A percentile compares a stretch with the other conserved stretches of the same genome.
Evolutionary conservation across 92 coral and sea anemone species (phyloP).

Genomic region (Zoanthus sansibaricus): DNA sequence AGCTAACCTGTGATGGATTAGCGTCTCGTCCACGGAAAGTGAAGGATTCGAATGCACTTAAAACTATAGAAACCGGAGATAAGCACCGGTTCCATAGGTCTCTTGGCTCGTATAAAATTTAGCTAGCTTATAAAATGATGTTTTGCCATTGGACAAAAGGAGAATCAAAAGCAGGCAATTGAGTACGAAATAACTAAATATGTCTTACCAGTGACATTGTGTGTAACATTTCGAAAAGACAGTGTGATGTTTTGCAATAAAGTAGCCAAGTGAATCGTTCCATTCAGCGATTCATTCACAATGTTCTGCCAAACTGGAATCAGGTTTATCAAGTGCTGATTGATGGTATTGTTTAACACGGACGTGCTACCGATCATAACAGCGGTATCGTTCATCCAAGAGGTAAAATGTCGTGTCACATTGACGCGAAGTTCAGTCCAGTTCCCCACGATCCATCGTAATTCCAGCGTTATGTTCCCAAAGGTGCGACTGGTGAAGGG

Average conservation of each 20-base stretch:
- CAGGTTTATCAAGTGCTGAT: slow-evolving; percentile 54
- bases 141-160: too few species aligned
- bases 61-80: too few species aligned
- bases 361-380: slow-evolving; percentile 53
- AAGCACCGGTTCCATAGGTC: too few species aligned
- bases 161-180: too few species aligned
- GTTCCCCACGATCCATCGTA: slow-evolving; percentile 16
- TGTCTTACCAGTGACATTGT: slow-evolving; percentile 57
- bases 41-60: too few species aligned
- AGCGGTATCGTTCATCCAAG: slow-evolving; percentile 42
- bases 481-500: slow-evolving; percentile 43
- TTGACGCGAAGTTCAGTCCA: slow-evolving; percentile 41
- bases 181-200: too few species aligned
- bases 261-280: slow-evolving; percentile 45
- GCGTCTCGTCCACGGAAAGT: too few species aligned
- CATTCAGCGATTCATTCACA: slow-evolving; percentile 54
- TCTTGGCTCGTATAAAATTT: too few species aligned
- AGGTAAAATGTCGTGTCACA: slow-evolving; percentile 49
- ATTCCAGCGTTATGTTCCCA: slow-evolving; percentile 36
- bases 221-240: slow-evolving; percentile 63
- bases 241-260: slow-evolving; percentile 44
- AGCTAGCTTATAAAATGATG: too few species aligned
- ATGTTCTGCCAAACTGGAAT: slow-evolving; percentile 56
- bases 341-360: slow-evolving; percentile 51
- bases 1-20: too few species aligned